phyloP scores from a whole-genome alignment of 2,113 vertebrate genomes.

The Colinus virginianus region DNA sequence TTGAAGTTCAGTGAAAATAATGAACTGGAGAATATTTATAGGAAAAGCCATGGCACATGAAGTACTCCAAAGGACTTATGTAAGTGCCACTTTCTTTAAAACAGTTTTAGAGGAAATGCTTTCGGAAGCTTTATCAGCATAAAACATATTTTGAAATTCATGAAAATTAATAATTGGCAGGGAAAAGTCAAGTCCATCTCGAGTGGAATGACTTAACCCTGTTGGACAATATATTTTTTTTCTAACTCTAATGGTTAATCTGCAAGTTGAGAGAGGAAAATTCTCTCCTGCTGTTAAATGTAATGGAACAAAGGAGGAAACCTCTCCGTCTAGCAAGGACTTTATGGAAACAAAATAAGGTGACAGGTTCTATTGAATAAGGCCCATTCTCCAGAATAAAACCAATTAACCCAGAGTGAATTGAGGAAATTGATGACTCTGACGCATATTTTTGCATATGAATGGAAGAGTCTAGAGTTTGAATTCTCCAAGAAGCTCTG shows the following conservation, averaged over 20 bases:
- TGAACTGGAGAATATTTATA: slow-evolving; percentile 16
- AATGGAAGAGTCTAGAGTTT: neutral
- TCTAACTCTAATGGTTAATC: neutral
- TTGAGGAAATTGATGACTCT: neutral
- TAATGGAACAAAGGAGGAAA: slow-evolving; percentile 22
- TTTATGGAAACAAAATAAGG: neutral
- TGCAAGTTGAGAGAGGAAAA: neutral
- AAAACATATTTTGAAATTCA: slow-evolving; percentile 62
- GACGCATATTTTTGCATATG: neutral
- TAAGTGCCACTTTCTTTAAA: slow-evolving; percentile 19
- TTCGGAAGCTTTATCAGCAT: slow-evolving; percentile 69
- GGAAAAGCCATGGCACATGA: slow-evolving; percentile 15
- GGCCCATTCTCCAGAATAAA: neutral
- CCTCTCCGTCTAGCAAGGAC: neutral
- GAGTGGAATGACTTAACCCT: slow-evolving; percentile 24
- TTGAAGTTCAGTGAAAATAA: neutral
- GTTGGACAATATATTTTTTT: neutral
- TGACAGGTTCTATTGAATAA: neutral
- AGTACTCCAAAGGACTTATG: slow-evolving; percentile 42
- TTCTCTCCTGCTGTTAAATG: neutral
- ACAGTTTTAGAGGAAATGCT: neutral
- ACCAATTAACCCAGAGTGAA: neutral
- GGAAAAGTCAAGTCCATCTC: slow-evolving; percentile 15
- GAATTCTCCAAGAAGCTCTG: neutral
- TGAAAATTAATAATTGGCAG: slow-evolving; percentile 57